phyloP scores from a whole-genome alignment of 2,797 vertebrate genomes.

The Mormyrops attenuatus region DNA sequence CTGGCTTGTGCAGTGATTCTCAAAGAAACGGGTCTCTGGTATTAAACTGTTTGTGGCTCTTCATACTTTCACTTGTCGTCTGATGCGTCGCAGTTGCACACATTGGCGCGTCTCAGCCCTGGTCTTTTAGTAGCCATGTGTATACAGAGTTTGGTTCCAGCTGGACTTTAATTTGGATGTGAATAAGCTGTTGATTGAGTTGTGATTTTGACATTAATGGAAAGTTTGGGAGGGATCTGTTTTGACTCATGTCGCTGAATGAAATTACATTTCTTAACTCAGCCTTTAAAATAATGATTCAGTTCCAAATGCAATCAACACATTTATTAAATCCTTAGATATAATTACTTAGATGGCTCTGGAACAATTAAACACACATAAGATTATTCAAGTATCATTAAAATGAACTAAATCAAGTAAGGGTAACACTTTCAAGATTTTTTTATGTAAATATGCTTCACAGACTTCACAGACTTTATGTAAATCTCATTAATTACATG shows the following conservation, averaged over 20 bases:
- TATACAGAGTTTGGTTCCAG: neutral
- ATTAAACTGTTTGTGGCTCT: constrained; percentile 4
- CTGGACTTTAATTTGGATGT: neutral
- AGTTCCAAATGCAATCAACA: neutral
- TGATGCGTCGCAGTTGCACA: neutral
- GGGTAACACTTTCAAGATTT: neutral
- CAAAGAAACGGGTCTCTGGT: neutral
- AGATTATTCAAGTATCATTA: neutral
- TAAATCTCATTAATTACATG: neutral
- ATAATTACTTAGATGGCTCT: neutral
- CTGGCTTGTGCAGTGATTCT: constrained; percentile 12
- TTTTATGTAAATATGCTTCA: neutral
- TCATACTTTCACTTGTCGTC: neutral
- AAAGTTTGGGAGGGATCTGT: neutral
- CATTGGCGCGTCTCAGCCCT: neutral
- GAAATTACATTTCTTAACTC: neutral
- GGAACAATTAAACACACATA: neutral
- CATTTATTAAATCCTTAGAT: neutral
- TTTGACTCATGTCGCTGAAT: neutral
- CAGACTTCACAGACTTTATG: neutral
- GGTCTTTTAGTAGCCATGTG: neutral
- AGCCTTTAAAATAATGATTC: neutral
- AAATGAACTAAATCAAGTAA: neutral
- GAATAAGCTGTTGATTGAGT: neutral
- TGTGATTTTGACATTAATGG: neutral